These are phyloP conservation scores for Holcopasites calliopsidis DNA, from an alignment of 1,140 invertebrate species.

Conservation along the genomic window DNA sequence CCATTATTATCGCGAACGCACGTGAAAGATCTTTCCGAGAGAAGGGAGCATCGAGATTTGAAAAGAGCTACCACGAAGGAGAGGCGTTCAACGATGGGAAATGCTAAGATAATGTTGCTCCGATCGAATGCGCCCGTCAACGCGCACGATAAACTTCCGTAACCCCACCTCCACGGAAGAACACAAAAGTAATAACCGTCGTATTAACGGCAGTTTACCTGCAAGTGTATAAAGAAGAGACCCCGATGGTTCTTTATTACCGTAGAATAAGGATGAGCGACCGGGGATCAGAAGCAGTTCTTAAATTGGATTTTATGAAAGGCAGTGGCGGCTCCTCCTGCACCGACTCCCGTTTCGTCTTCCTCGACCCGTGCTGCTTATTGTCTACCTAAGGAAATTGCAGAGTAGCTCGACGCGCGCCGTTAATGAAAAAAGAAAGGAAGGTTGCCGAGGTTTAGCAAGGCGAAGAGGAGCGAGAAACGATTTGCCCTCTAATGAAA, in stretches of 20 bases:
- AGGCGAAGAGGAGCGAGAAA: conserved; percentile 13
- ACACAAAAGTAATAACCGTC: conserved; percentile 44
- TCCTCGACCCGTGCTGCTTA: conserved; percentile 48
- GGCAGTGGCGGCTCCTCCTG: conserved; percentile 13
- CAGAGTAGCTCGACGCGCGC: conserved; percentile 49
- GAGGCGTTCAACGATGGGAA: too few relatives aligned
- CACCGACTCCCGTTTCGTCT: conserved; percentile 16
- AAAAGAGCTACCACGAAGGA: too few relatives aligned
- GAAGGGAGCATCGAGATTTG: too few relatives aligned
- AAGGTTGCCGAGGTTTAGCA: conserved; percentile 12
- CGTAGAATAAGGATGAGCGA: conserved; percentile 42
- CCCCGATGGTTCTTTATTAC: conserved; percentile 45
- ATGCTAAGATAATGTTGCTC: background rate
- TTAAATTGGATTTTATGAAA: conserved; percentile 66
- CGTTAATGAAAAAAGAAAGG: conserved; percentile 51
- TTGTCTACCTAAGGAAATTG: conserved; percentile 60
- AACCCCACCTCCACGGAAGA: background rate
- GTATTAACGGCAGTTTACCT: conserved; percentile 46
- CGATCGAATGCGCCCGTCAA: background rate
- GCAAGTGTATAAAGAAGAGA: conserved; percentile 42
- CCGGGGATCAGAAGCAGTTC: conserved; percentile 52
- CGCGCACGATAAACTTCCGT: background rate
- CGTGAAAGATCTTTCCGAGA: too few relatives aligned
- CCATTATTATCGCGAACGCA: too few relatives aligned
- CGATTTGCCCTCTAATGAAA: conserved; percentile 58